Base-by-base conservation (phyloP, 2,113 vertebrate genomes). In the Accipiter virgatus region DNA sequence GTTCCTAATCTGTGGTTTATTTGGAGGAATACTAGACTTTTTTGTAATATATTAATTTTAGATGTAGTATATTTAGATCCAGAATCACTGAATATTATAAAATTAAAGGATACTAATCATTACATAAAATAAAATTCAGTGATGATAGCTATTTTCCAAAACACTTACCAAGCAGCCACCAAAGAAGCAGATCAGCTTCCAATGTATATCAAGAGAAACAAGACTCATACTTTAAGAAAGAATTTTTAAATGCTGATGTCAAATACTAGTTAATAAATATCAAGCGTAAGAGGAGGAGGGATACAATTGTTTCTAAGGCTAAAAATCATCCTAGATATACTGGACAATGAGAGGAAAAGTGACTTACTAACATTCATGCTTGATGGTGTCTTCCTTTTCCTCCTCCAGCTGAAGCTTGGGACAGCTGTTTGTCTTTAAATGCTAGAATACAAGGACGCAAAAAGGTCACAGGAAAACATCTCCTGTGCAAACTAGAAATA, bases 31-130 rank as follows among this genome's bases (percentile, higher is more conserved):
- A 85, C 58, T 65, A 91, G 72, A 84, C 72, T 95, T 92, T 90
- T 85, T 94, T 81, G 73, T 67, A 93, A 94, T 80, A 52, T 78
- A 85, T 93, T 97, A 91, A 92, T 96, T 98, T 97, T 93, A 95
- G 52, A 66, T 80, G 78, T 67, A 16, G 16, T 47, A 31, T 65
- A 58, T 92, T 90, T 75, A 96, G 53, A 94, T 93, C 17, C 88
- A 91, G 50, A 66, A 91, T 91, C 78, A 67, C 23, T 88, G 36
- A 77, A 42, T 40, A 61, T 38, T 20, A 55, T 47, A 50, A 89
- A 81, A 92, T 58, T 77, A 62, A 11, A 73, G 53, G 29, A 65
- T 43, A 72, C 1, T 26, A 68, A 42, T 19, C 87, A 36, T 78
- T 83, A 79, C 32, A 59, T 72, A 77, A 86, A 91, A 82, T 65